Evolutionary conservation across 2,888 invertebrate genomes (phyloP).

Genomic region (Torymus tubicola): DNA sequence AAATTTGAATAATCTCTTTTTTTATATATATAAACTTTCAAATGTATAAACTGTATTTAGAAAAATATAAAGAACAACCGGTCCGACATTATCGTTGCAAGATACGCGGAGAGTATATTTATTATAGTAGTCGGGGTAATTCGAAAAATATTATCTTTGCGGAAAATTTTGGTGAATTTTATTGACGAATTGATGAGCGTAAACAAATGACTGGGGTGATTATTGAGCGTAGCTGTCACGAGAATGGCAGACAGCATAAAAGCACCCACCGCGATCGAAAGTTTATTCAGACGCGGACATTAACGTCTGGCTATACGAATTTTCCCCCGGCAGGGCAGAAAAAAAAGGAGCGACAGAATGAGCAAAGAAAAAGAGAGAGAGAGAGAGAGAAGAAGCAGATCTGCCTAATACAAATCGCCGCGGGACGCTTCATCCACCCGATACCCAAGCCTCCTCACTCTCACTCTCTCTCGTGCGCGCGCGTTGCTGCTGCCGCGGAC

Average conservation of each 20-base stretch:
- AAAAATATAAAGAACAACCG: too few relatives aligned
- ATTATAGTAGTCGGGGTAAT: too few relatives aligned
- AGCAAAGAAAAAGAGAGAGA: constrained; percentile 9
- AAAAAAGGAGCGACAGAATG: constrained; percentile 3
- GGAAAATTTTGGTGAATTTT: constrained; percentile 11
- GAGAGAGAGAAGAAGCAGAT: constrained; percentile 52
- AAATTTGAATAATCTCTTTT: not conserved
- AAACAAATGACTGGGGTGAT: constrained; percentile 27
- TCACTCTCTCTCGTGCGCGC: constrained; percentile 31
- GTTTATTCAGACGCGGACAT: constrained; percentile 72
- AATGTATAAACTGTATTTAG: too few relatives aligned
- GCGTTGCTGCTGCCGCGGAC: constrained; percentile 61
- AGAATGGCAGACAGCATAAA: constrained; percentile 2
- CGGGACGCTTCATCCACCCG: constrained; percentile 51
- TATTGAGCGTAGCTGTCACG: not conserved
- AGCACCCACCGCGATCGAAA: constrained; percentile 57
- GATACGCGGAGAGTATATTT: too few relatives aligned
- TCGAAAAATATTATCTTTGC: not conserved
- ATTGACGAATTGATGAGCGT: constrained; percentile 7
- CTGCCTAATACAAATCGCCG: constrained; percentile 64
- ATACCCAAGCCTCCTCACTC: constrained; percentile 43
- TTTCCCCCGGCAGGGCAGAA: constrained; percentile 61
- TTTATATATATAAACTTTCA: too few relatives aligned
- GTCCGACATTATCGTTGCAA: too few relatives aligned
- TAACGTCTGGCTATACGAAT: constrained; percentile 72